These are phyloP conservation scores for Toxotes chatareus DNA, from an alignment of 2,113 vertebrate genomes.

Conservation along the genomic window DNA sequence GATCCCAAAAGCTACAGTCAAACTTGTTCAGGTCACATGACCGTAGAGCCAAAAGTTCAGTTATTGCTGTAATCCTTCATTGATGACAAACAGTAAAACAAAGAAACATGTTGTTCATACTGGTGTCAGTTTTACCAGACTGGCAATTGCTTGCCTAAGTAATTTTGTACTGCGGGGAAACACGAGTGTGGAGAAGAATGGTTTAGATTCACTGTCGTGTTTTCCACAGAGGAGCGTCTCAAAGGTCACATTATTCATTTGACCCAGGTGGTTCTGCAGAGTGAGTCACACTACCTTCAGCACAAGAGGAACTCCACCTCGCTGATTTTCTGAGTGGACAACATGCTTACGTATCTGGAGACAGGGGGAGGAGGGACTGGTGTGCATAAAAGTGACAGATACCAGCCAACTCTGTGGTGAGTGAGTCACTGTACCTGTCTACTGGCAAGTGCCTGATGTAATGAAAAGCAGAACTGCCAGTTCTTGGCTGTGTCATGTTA, in stretches of 20 bases:
- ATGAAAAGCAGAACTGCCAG: slow-evolving; percentile 65
- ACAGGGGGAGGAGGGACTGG: not conserved
- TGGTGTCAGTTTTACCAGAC: slow-evolving; percentile 23
- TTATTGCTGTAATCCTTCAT: slow-evolving; percentile 28
- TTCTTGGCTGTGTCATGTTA: slow-evolving; percentile 47
- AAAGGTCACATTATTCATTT: slow-evolving; percentile 71
- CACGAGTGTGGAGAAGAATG: not conserved
- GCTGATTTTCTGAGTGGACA: slow-evolving; percentile 40
- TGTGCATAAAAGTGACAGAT: slow-evolving; percentile 42
- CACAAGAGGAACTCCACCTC: slow-evolving; percentile 47
- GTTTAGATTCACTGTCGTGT: slow-evolving; percentile 18
- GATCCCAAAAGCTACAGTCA: slow-evolving; percentile 39
- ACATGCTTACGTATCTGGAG: slow-evolving; percentile 34
- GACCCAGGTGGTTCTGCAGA: slow-evolving; percentile 48
- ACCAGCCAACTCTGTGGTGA: slow-evolving; percentile 15
- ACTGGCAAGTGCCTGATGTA: slow-evolving; percentile 25
- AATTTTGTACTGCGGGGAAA: slow-evolving; percentile 11
- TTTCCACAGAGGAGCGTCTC: slow-evolving; percentile 46
- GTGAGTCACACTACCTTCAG: slow-evolving; percentile 61
- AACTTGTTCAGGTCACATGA: slow-evolving; percentile 66
- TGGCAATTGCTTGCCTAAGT: slow-evolving; percentile 16
- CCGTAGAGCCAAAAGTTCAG: slow-evolving; percentile 13
- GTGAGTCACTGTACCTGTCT: slow-evolving; percentile 65
- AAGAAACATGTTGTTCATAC: slow-evolving; percentile 12
- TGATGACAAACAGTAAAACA: slow-evolving; percentile 16